A percentile compares a stretch with the other conserved stretches of the same genome.
phyloP scores from a whole-genome alignment of 2,797 vertebrate genomes.

The Sebastes vulpes region DNA sequence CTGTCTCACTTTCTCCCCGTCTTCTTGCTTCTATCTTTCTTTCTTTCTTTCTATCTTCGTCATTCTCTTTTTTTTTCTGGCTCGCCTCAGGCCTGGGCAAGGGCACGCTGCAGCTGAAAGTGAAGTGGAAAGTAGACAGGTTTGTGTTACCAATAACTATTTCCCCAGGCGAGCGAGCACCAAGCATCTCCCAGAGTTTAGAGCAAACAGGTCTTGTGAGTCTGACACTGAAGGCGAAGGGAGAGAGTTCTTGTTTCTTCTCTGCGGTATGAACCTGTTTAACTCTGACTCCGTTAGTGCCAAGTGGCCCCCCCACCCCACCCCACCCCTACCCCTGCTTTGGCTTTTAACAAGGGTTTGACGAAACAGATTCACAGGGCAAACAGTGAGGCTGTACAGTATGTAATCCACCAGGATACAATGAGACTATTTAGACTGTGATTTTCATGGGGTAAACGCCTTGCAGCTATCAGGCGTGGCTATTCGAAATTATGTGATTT shows the following conservation, averaged over 20 bases:
- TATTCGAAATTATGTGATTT: not conserved
- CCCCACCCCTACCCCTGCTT: not conserved
- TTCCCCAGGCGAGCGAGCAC: slow-evolving; percentile 52
- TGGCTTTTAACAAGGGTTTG: slow-evolving; percentile 65
- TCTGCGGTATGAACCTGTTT: slow-evolving; percentile 60
- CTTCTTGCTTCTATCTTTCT: slow-evolving; percentile 7
- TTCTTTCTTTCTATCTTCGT: slow-evolving; percentile 11
- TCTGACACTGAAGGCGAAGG: slow-evolving; percentile 34
- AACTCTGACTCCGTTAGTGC: slow-evolving; percentile 68
- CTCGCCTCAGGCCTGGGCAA: slow-evolving; percentile 69
- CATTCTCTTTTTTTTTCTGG: slow-evolving; percentile 11
- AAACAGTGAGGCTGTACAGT: slow-evolving; percentile 43
- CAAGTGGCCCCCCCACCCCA: slow-evolving; percentile 31
- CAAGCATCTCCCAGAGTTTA: slow-evolving; percentile 44
- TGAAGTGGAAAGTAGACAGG: slow-evolving; percentile 64
- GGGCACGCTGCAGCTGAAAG: slow-evolving; percentile 48
- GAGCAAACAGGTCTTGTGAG: slow-evolving; percentile 50
- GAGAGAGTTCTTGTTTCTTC: slow-evolving; percentile 43
- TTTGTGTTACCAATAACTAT: slow-evolving; percentile 66
- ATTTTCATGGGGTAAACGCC: not conserved
- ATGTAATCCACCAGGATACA: slow-evolving; percentile 46
- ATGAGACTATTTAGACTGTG: slow-evolving; percentile 50
- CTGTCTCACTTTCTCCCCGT: slow-evolving; percentile 27
- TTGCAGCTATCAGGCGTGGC: not conserved
- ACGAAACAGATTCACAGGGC: slow-evolving; percentile 69